These are phyloP conservation scores for Solenodon paradoxus DNA, from an alignment of 2,113 vertebrate genomes.

Conservation along the genomic window DNA sequence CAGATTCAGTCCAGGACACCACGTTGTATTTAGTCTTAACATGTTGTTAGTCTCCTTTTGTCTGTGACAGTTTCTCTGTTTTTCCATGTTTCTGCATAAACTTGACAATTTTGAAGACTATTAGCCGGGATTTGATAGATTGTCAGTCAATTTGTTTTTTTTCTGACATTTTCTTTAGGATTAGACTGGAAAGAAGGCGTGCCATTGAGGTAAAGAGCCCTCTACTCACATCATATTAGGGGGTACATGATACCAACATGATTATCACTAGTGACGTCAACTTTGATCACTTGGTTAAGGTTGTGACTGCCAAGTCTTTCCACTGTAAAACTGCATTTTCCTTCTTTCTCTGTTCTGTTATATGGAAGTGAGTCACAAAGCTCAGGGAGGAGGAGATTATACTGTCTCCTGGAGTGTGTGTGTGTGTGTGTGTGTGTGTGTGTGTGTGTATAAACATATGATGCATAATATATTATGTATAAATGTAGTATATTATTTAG, in stretches of 20 bases:
- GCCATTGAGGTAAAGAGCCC: neutral
- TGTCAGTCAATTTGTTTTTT: neutral
- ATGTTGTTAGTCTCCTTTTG: constrained; percentile 14
- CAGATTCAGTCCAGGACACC: constrained; percentile 7
- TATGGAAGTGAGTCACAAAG: neutral
- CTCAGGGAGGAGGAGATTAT: neutral
- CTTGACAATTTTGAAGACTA: neutral
- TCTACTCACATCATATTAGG: neutral
- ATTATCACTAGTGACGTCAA: neutral
- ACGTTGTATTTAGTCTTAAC: constrained; percentile 13
- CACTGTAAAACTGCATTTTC: neutral
- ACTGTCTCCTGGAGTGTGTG: neutral
- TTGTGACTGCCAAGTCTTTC: neutral
- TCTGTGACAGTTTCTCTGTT: neutral
- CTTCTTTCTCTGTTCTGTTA: neutral
- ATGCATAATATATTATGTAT: neutral
- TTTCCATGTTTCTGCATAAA: neutral
- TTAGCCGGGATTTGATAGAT: neutral
- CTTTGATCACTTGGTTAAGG: neutral
- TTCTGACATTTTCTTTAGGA: neutral
- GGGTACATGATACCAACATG: neutral
- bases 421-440: neutral
- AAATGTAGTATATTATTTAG: neutral
- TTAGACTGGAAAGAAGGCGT: neutral
- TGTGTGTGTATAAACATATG: neutral